Evolutionary conservation across 2,113 vertebrate genomes (phyloP), one percentile per base, ranked within the genome.

Genomic region (Ameiurus melas): DNA sequence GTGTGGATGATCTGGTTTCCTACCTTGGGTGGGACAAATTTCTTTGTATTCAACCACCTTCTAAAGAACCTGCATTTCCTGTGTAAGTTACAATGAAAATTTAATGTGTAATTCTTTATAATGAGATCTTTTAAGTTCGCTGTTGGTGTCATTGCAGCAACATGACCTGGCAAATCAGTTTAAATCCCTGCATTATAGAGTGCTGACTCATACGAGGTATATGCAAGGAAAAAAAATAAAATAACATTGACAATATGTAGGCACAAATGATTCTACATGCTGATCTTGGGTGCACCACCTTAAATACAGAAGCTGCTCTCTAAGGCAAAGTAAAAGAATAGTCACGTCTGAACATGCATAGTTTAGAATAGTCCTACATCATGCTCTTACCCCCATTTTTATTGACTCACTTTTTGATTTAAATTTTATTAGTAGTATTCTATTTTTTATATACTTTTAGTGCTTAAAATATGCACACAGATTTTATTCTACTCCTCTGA

Each of bases 61-160:
- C 73, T 77, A 47, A 47, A 51, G 60, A 66, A 84, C 17, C 13
- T 83, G 9, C 25, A n/a, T 84, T 84, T 84, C 58, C 36, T 58
- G n/a, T 62, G n/a, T 6, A 77, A 77, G 33, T 73, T 39, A 3
- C 25, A 16, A 4, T 39, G 22, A 62, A 6, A 33, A 19, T 16
- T n/a, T n/a, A 9, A 77, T 27, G 20, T 43, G 57, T 25, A 62
- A 82, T 25, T 81, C 7, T 36, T 33, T 10, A 68, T 12, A 30
- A 30, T 27, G 51, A 47, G 8, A 12, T 27, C 17, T 19, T 78
- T 78, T 78, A 30, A 9, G 60, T 82, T 60, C 7, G 33, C 30
- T 58, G 13, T 17, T 6, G 17, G 8, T 12, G n/a, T 66, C 5
- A 39, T 73, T 75, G 17, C 27, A 51, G 55, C 55, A n/a, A 4